Evolutionary conservation across 2,797 vertebrate species (phyloP).

Genomic region (Lithobates sylvaticus): DNA sequence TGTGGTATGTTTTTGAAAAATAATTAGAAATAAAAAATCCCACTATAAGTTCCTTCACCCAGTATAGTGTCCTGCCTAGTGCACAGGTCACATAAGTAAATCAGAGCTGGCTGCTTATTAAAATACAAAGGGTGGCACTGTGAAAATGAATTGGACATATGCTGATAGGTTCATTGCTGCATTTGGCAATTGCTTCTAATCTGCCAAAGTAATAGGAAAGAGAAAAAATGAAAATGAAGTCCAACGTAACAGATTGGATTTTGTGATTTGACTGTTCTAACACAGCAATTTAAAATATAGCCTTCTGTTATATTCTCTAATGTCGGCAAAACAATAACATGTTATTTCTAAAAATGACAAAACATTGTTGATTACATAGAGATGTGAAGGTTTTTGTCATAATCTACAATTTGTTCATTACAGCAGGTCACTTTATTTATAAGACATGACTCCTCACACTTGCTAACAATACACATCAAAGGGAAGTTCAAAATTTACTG

Average conservation of each 20-base stretch:
- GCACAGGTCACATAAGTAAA: too few relatives aligned
- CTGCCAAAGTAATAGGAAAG: constrained; percentile 43
- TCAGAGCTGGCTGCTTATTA: constrained; percentile 34
- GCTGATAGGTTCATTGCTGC: constrained; percentile 38
- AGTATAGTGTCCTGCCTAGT: too few relatives aligned
- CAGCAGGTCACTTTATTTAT: not conserved
- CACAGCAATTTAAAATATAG: constrained; percentile 68
- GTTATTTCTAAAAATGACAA: constrained; percentile 60
- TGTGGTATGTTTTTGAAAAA: too few relatives aligned
- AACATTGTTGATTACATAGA: not conserved
- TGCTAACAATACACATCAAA: not conserved
- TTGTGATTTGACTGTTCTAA: constrained; percentile 62
- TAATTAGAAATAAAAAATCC: too few relatives aligned
- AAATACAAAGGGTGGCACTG: constrained; percentile 34
- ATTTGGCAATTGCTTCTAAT: constrained; percentile 21
- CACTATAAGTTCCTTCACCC: too few relatives aligned
- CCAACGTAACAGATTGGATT: constrained; percentile 63
- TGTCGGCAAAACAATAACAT: constrained; percentile 56
- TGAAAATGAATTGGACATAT: constrained; percentile 44
- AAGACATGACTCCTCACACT: not conserved
- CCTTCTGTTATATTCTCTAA: constrained; percentile 66
- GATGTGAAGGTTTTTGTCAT: not conserved
- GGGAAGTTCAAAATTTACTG: too few relatives aligned
- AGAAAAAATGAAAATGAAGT: constrained; percentile 24
- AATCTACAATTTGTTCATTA: constrained; percentile 39